phyloP scores from a whole-genome alignment of 2,797 vertebrate species.

The Propithecus deckenii region DNA sequence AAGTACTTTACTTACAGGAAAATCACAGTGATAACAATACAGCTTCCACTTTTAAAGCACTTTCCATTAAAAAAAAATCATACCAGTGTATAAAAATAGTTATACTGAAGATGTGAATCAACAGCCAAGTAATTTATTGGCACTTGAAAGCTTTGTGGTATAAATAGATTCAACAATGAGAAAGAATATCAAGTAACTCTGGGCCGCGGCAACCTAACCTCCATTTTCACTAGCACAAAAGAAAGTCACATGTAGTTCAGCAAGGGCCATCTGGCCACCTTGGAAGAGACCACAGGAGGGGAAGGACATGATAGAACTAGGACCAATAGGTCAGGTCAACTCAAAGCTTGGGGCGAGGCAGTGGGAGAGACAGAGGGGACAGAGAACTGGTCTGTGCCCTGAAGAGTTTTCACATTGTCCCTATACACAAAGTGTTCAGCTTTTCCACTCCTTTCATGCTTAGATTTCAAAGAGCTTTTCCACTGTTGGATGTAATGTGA shows the following conservation, averaged over 20 bases:
- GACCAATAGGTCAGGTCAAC: not conserved
- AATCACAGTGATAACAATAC: conserved; percentile 78
- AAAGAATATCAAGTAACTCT: conserved; percentile 66
- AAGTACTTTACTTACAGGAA: conserved; percentile 79
- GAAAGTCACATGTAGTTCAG: conserved; percentile 51
- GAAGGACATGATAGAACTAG: not conserved
- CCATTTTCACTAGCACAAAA: conserved; percentile 74
- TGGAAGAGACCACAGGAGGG: conserved; percentile 61
- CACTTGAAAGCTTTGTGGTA: conserved; percentile 81
- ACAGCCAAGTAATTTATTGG: conserved; percentile 79
- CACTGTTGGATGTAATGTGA: not conserved
- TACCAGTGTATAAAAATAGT: conserved; percentile 82
- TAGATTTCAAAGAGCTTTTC: conserved; percentile 4
- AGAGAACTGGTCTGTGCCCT: not conserved
- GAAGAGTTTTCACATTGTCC: not conserved
- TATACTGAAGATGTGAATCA: conserved; percentile 81
- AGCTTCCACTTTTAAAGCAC: conserved; percentile 84
- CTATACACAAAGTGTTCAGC: not conserved
- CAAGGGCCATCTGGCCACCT: conserved; percentile 58
- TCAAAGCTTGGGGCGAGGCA: not conserved
- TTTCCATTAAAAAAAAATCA: conserved; percentile 82
- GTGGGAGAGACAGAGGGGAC: not conserved
- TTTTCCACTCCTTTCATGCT: not conserved
- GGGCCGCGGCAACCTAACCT: conserved; percentile 74
- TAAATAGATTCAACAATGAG: conserved; percentile 81